These are phyloP conservation scores for Lateolabrax maculatus DNA, from an alignment of 2,797 vertebrate species.

Conservation along the genomic window DNA sequence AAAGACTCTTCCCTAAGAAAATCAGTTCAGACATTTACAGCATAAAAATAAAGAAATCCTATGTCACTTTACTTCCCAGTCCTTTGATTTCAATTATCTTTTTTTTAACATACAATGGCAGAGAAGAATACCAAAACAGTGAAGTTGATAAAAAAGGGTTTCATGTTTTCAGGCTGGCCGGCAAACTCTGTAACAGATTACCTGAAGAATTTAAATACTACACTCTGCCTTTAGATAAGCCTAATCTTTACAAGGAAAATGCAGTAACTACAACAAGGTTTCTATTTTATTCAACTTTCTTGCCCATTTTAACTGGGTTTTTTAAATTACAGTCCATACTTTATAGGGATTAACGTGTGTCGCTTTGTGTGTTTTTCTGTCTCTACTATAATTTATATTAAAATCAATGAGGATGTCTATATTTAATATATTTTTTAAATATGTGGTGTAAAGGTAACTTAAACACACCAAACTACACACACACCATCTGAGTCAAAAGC, in stretches of 20 bases:
- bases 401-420: background rate
- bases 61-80: background rate
- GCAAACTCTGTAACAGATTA: background rate
- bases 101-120: background rate
- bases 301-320: too few species aligned
- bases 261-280: too few species aligned
- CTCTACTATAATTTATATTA: background rate
- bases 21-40: background rate
- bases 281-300: too few species aligned
- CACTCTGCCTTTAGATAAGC: too few species aligned
- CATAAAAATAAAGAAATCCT: background rate
- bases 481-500: background rate
- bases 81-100: background rate
- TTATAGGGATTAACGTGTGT: background rate
- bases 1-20: background rate
- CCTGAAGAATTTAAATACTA: background rate
- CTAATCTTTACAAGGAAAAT: too few species aligned
- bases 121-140: background rate
- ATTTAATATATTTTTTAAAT: background rate
- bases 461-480: background rate
- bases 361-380: background rate
- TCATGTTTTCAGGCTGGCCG: background rate
- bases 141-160: background rate
- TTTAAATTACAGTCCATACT: background rate
- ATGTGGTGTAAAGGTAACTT: background rate